A percentile compares a stretch with the other conserved stretches of the same genome.
These are phyloP conservation scores for Zalophus californianus DNA, from an alignment of 2,797 vertebrate species.

Conservation along the genomic window DNA sequence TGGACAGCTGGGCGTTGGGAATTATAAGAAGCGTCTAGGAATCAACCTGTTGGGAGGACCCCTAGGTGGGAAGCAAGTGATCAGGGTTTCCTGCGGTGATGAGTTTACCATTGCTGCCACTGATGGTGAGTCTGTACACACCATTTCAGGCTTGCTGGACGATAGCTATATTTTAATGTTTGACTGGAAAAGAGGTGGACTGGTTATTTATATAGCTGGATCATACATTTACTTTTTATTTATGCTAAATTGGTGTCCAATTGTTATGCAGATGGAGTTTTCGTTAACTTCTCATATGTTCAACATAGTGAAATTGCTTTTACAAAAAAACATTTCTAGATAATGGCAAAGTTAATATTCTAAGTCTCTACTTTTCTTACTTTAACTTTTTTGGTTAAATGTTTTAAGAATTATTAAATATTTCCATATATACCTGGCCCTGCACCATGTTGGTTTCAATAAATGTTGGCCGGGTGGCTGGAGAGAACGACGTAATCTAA, in stretches of 20 bases:
- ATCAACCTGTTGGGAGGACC: slow-evolving; percentile 96
- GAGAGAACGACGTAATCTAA: not conserved
- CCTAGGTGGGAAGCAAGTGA: slow-evolving; percentile 96
- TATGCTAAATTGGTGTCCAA: not conserved
- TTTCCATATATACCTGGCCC: not conserved
- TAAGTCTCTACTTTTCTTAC: not conserved
- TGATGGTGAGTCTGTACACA: slow-evolving; percentile 90
- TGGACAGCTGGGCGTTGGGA: slow-evolving; percentile 97
- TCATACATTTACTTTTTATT: slow-evolving; percentile 31
- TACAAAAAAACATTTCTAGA: slow-evolving; percentile 17
- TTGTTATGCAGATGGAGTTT: not conserved
- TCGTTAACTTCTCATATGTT: slow-evolving; percentile 2
- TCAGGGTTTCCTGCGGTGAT: slow-evolving; percentile 97
- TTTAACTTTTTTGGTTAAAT: slow-evolving; percentile 51
- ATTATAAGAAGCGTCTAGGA: slow-evolving; percentile 97
- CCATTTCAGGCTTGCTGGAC: not conserved
- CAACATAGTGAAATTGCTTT: not conserved
- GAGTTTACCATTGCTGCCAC: slow-evolving; percentile 98
- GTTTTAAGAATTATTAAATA: slow-evolving; percentile 21
- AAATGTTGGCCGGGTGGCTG: not conserved
- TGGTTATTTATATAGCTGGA: slow-evolving; percentile 9
- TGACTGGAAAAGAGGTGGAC: not conserved
- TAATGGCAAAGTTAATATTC: slow-evolving; percentile 34
- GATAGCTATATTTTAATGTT: not conserved
- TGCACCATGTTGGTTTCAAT: not conserved